These are phyloP conservation scores for Electrophaes corylata DNA, from an alignment of 2,888 invertebrate species.

Conservation along the genomic window DNA sequence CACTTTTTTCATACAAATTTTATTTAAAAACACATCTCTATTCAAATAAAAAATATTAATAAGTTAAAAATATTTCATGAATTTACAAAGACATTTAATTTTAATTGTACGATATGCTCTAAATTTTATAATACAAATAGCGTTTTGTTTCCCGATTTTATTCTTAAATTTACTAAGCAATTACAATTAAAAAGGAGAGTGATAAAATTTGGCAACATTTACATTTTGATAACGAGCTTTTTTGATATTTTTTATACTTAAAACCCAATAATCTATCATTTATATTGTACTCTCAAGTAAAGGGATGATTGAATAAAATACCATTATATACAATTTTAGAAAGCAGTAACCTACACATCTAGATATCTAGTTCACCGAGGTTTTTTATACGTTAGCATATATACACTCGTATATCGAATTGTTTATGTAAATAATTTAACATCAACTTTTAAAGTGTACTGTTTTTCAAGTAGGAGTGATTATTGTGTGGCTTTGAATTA, in stretches of 20 bases:
- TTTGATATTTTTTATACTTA: neutral
- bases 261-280: no score
- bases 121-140: conserved; percentile 74
- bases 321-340: no score
- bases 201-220: conserved; percentile 35
- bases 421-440: no score
- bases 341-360: neutral
- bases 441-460: neutral
- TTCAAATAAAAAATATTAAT: neutral
- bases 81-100: conserved; percentile 3
- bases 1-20: no score
- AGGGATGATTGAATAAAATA: no score
- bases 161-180: conserved; percentile 42
- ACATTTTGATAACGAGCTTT: conserved; percentile 8
- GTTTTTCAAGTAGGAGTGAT: neutral
- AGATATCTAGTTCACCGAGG: neutral
- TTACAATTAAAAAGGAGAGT: conserved; percentile 37
- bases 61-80: conserved; percentile 3
- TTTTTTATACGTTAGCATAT: neutral
- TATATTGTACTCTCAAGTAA: no score
- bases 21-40: no score
- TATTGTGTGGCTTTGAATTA: neutral
- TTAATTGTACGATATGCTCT: conserved; percentile 65
- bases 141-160: conserved; percentile 80
- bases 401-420: no score